Evolutionary conservation across 2,888 invertebrate species (phyloP), one percentile per base, ranked within the genome.

Genomic region (Trilocha varians): DNA sequence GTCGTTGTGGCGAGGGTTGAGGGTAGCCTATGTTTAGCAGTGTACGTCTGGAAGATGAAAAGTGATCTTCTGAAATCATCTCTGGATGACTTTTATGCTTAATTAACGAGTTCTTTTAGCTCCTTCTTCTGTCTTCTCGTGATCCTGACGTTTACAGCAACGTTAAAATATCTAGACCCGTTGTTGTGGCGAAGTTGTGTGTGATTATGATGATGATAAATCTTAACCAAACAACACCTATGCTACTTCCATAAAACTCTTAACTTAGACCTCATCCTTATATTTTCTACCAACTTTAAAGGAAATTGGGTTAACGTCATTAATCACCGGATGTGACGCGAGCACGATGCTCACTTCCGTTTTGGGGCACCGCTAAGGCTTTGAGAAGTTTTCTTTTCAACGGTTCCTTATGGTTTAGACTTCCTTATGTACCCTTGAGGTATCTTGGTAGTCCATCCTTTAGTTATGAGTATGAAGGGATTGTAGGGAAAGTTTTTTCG

Each of bases 221-320:
- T 25, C 6, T 25, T 25, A 2, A 25, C 0, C 6, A 25, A 25
- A 25, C 1, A 6, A 25, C 25, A 25, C 25, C 1, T 11, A 5
- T 9, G 25, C n/a, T n/a, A 11, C 25, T 3, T 13, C 13, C 32
- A n/a, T 16, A 15, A 15, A 15, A 25, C 43, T 42, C 34, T 0
- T 41, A n/a, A 49, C 53, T 62, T 62, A 43, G 8, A 52, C 56
- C 60, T 45, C 11, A 34, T 16, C 52, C 48, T 43, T 52, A 66
- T 66, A 73, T 70, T 70, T 72, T 73, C 71, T 56, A 61, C 55
- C 48, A 56, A 74, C 56, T 70, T 72, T 71, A 70, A 70, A 71
- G 73, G 71, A 71, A 75, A 75, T 74, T 74, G 74, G 71, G 75
- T 71, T 70, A 61, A 55, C 53, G 59, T 70, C 76, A 70, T 75